A percentile compares a stretch with the other conserved stretches of the same genome.
Conservation (phyloP, 2,797 vertebrate species). For the Arctocebus calabarensis region DNA sequence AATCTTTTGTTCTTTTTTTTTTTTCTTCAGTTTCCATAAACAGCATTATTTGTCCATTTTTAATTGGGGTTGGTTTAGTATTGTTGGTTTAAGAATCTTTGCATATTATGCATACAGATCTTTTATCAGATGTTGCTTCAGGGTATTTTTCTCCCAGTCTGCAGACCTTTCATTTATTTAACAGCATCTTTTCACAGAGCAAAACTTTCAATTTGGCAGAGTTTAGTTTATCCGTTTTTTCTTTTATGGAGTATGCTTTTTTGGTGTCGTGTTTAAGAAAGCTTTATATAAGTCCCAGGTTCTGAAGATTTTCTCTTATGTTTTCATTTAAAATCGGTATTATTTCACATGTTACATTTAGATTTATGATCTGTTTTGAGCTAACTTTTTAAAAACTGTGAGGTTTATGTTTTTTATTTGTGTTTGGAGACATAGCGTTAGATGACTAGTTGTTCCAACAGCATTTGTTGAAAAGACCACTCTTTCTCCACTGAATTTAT, state of each 20-base stretch:
- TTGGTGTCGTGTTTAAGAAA: neutral
- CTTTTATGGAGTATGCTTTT: neutral
- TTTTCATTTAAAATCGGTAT: neutral
- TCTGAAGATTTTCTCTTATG: neutral
- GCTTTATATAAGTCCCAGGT: neutral
- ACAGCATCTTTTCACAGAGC: neutral
- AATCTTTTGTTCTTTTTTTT: neutral
- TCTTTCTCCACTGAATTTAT: neutral
- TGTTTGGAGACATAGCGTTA: neutral
- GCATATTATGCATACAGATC: neutral
- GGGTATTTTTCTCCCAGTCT: neutral
- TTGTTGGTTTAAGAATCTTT: neutral
- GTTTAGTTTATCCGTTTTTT: neutral
- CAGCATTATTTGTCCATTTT: neutral
- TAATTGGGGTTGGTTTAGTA: neutral
- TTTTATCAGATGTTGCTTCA: neutral
- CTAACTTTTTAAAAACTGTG: neutral
- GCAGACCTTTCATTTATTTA: neutral
- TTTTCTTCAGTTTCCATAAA: too few relatives aligned
- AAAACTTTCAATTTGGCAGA: neutral
- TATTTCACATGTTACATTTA: neutral
- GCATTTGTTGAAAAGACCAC: neutral
- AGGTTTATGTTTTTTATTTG: neutral
- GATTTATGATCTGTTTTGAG: neutral
- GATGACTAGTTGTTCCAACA: neutral